phyloP scores from a whole-genome alignment of 1,140 invertebrate species.

The Branchinecta lynchi region DNA sequence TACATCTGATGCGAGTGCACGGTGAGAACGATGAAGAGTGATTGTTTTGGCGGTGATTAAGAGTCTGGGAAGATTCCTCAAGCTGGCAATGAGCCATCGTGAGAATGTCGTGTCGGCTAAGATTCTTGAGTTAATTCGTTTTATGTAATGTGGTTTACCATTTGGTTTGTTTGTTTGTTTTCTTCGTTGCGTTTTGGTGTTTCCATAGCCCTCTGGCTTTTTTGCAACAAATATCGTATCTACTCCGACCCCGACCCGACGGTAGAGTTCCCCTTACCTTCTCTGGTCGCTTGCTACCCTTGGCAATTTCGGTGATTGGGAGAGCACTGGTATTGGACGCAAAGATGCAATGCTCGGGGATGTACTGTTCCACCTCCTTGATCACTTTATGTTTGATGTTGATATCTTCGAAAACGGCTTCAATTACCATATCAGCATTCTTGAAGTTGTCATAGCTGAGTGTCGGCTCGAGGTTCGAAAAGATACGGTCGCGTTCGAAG shows the following conservation, averaged over 20 bases:
- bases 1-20: no score
- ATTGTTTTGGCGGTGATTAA: no score
- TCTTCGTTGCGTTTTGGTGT: no score
- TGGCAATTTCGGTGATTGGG: conserved; percentile 87
- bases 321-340: conserved; percentile 97
- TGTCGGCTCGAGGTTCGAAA: conserved; percentile 64
- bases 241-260: not conserved
- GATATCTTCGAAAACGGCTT: conserved; percentile 97
- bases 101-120: no score
- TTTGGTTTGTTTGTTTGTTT: no score
- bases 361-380: conserved; percentile 77
- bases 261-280: conserved; percentile 47
- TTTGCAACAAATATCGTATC: not conserved
- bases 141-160: no score
- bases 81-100: no score
- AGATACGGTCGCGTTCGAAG: conserved; percentile 57
- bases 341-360: conserved; percentile 79
- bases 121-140: no score
- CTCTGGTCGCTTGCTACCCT: conserved; percentile 76
- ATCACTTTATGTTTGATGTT: conserved; percentile 92
- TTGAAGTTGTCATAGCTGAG: conserved; percentile 73
- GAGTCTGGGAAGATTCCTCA: no score
- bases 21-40: no score
- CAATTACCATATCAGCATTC: conserved; percentile 85
- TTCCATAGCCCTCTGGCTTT: no score